Conservation (phyloP, 2,888 invertebrate species). For the Opisthograptis luteolata region DNA sequence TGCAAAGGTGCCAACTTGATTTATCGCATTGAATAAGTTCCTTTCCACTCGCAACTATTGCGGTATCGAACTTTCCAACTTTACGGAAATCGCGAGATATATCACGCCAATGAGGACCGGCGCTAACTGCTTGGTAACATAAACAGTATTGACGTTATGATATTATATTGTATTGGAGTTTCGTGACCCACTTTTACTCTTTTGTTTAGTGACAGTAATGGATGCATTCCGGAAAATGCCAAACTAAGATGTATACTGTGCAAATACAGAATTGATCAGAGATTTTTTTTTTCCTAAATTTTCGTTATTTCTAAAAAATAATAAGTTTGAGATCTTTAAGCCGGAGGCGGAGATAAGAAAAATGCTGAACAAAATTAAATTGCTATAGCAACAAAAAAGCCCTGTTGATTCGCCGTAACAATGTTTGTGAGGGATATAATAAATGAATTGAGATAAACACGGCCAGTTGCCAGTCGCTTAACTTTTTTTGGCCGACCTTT, state of each 20-base stretch:
- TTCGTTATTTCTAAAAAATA: slow-evolving; percentile 13
- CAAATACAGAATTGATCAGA: not conserved
- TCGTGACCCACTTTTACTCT: slow-evolving; percentile 29
- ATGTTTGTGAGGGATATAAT: slow-evolving; percentile 51
- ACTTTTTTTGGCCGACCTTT: slow-evolving; percentile 61
- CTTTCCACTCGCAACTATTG: slow-evolving; percentile 40
- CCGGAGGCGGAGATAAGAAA: slow-evolving; percentile 19
- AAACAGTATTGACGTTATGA: slow-evolving; percentile 35
- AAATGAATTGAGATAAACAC: slow-evolving; percentile 60
- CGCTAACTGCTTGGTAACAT: slow-evolving; percentile 32
- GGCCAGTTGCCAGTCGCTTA: slow-evolving; percentile 45
- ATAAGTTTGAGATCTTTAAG: slow-evolving; percentile 10
- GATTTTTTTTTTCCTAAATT: too few species aligned
- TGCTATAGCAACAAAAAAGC: slow-evolving; percentile 30
- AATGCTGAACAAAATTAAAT: slow-evolving; percentile 27
- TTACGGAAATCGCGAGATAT: slow-evolving; percentile 37
- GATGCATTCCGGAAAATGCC: slow-evolving; percentile 15
- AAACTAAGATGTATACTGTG: not conserved
- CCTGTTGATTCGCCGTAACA: slow-evolving; percentile 52
- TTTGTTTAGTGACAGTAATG: slow-evolving; percentile 27
- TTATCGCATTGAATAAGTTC: slow-evolving; percentile 44
- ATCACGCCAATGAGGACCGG: slow-evolving; percentile 38
- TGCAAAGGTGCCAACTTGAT: slow-evolving; percentile 49
- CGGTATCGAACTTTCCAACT: slow-evolving; percentile 39
- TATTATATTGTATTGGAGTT: slow-evolving; percentile 29